Evolutionary conservation across 2,113 vertebrate genomes (phyloP), one percentile per base, ranked within the genome.

Genomic region (Neodontobutis hainanensis): DNA sequence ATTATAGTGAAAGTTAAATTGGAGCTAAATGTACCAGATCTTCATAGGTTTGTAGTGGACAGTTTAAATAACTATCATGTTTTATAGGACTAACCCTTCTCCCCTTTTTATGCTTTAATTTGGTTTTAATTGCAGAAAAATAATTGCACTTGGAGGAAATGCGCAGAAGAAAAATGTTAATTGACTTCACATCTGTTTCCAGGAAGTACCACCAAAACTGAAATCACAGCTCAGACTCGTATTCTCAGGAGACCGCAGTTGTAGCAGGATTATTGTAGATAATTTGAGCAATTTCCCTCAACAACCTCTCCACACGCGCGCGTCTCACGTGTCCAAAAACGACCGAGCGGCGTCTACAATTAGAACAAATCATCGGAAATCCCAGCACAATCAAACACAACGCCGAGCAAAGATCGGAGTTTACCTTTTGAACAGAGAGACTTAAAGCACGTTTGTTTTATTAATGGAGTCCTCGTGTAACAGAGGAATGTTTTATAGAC

Each of bases 321-420:
- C 70, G 47, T 60, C 43, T 1, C 36, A 47, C 11, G 19, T 38
- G 35, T 11, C 66, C 44, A 32, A 42, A 70, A 27, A 58, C 67
- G n/a, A 19, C 61, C 9, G 8, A 40, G 19, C 38, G 14, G 10
- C 36, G 2, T 15, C 46, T 34, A n/a, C 49, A 78, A 58, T 83
- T 78, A 77, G n/a, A 15, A 48, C 53, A 59, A 83, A 73, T 78
- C 35, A 59, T 59, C 8, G 8, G 8, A 38, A 2, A 5, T 83
- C 77, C 43, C 74, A 6, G 8, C 66, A 51, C 45, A 34, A 11
- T 45, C 44, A 6, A 35, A 6, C 19, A 8, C 16, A 42, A 60
- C 27, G 8, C 14, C 12, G 46, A 49, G 3, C n/a, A 11, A 50
- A 61, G 51, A 67, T 47, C 55, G 16, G 14, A 36, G 48, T 70